Evolutionary conservation across 2,113 vertebrate genomes (phyloP).

Genomic region (Coregonus clupeaformis): DNA sequence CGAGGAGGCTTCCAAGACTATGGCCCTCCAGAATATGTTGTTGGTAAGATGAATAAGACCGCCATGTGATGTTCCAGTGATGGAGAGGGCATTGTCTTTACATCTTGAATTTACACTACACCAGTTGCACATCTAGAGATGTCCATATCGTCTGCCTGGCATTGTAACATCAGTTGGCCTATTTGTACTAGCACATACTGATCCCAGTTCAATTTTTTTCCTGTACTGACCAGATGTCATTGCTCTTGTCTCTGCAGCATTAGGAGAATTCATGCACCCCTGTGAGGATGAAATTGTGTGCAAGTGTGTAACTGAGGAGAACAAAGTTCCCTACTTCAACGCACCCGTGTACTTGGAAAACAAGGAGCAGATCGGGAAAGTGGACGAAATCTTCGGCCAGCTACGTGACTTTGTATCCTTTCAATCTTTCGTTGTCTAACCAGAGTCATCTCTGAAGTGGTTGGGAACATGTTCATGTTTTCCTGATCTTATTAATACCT

Average conservation of each 20-base stretch:
- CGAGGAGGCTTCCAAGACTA: conserved; percentile 89
- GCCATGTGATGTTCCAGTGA: not conserved
- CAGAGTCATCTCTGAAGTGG: not conserved
- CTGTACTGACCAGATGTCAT: not conserved
- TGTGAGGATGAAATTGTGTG: conserved; percentile 97
- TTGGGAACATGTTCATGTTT: not conserved
- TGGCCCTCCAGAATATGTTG: conserved; percentile 92
- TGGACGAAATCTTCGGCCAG: conserved; percentile 98
- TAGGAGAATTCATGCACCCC: conserved; percentile 94
- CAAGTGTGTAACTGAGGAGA: conserved; percentile 92
- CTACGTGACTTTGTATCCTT: conserved; percentile 99
- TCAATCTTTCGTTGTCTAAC: not conserved
- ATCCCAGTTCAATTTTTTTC: not conserved
- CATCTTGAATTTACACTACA: not conserved
- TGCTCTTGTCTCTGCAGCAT: conserved; percentile 65
- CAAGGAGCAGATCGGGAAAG: conserved; percentile 97
- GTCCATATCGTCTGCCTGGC: no score
- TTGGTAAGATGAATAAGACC: conserved; percentile 78
- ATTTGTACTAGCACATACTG: not conserved
- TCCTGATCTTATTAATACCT: not conserved
- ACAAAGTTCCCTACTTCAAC: conserved; percentile 97
- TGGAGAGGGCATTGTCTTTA: not conserved
- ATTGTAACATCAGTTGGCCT: no score
- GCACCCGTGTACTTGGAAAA: conserved; percentile 97
- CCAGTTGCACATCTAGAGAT: no score